Evolutionary conservation across 2,888 invertebrate species (phyloP).

Genomic region (Proisotoma minuta): DNA sequence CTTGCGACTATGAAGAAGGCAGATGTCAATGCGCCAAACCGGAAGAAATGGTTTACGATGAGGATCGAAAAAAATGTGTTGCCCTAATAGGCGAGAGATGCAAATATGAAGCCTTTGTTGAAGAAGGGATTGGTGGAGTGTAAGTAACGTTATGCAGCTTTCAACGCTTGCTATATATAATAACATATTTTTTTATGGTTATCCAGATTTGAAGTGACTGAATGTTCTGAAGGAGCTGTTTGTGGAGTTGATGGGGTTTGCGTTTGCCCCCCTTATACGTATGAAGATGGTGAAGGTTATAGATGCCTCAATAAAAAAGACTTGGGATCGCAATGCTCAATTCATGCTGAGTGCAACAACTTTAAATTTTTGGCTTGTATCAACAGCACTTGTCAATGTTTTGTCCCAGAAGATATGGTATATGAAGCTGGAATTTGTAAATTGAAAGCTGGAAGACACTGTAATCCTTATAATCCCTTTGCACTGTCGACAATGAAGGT

Average conservation of each 20-base stretch:
- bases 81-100: conserved; percentile 6
- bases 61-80: not conserved
- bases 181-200: no score
- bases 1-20: not conserved
- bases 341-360: not conserved
- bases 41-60: conserved; percentile 5
- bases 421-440: not conserved
- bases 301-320: not conserved
- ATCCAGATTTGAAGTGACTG: not conserved
- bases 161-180: no score
- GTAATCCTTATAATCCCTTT: no score
- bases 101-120: not conserved
- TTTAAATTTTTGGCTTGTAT: not conserved
- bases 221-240: not conserved
- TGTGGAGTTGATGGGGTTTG: not conserved
- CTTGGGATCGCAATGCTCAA: not conserved
- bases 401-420: not conserved
- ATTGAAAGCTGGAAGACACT: not conserved
- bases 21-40: not conserved
- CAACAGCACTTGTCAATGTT: not conserved
- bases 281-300: not conserved
- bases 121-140: not conserved
- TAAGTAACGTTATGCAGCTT: not conserved
- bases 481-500: no score
- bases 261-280: not conserved